Base-by-base conservation (phyloP, 2,888 invertebrate genomes). In the Megaustenia siamemsis region DNA sequence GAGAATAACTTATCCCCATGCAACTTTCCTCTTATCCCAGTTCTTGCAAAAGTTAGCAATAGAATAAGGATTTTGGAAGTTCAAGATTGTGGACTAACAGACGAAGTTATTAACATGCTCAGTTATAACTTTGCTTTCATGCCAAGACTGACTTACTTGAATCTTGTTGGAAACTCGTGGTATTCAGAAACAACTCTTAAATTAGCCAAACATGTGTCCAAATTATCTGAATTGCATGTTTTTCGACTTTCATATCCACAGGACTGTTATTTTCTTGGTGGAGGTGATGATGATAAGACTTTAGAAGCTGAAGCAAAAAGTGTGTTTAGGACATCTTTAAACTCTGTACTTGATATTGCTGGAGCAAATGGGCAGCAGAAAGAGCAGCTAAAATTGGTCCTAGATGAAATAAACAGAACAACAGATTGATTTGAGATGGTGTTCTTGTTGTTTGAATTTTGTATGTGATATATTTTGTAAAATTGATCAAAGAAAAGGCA, bases 41-140 rank as follows among this genome's bases (percentile, higher is more conserved):
- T 78, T 8, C n/a, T 83, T 1, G 69, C 35, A 21, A 83, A 77
- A 53, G 32, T 83, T 35, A 49, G 49, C 43, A 73, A 85, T 18
- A 87, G 84, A 18, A 80, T 93, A 18, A 81, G 84, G 43, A 87
- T 92, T 4, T 85, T 93, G 32, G 93, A 93, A 85, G 69, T 93
- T 69, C 92, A 93, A 84, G 91, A 92, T 38, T 89, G 90, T 80
- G 80, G 82, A 24, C 75, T 93, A 18, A 84, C 87, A 6, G 89
- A 90, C 77, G 81, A 84, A 68, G 82, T 89, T 53, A 80, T 91
- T 38, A 78, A 86, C 28, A 66, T 68, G 1, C 56, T 92, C 10
- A 76, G 88, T 56, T 43, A 86, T 10, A 78, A 86, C 43, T 81
- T 91, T n/a, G 83, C 88, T 15, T 66, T 76, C 21, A 85, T 92